A percentile compares a stretch with the other conserved stretches of the same genome.
phyloP scores from a whole-genome alignment of 2,113 vertebrate genomes.

The Aythya baeri region DNA sequence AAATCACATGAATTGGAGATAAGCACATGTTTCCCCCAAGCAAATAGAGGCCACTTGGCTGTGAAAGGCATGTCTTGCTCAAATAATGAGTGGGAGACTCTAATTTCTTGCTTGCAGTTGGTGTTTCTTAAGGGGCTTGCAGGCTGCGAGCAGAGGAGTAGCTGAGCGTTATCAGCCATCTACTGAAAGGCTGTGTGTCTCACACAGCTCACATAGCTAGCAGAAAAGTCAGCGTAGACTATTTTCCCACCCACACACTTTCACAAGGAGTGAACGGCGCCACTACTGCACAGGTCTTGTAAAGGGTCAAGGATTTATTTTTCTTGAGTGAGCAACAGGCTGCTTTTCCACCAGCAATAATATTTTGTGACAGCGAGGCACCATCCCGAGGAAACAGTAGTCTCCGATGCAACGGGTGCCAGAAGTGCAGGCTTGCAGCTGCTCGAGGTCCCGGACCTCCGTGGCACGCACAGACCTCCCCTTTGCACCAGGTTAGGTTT shows the following conservation, averaged over 20 bases:
- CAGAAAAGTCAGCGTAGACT: slow-evolving; percentile 37
- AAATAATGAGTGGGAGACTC: slow-evolving; percentile 48
- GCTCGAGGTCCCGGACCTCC: neutral
- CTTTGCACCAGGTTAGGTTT: neutral
- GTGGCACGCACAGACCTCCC: rapidly evolving
- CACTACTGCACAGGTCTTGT: slow-evolving; percentile 44
- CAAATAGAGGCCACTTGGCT: slow-evolving; percentile 60
- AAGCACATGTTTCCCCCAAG: slow-evolving; percentile 33
- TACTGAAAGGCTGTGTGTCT: neutral
- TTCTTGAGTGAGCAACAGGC: slow-evolving; percentile 19
- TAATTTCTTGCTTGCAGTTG: neutral
- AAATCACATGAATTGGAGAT: slow-evolving; percentile 52
- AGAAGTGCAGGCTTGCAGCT: rapidly evolving
- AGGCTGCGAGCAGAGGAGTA: slow-evolving; percentile 41
- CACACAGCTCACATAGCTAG: slow-evolving; percentile 8
- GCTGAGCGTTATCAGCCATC: slow-evolving; percentile 35
- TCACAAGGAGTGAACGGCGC: slow-evolving; percentile 49
- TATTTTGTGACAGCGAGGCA: neutral
- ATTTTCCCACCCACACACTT: slow-evolving; percentile 59
- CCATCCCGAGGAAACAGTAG: neutral
- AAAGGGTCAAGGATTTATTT: slow-evolving; percentile 66
- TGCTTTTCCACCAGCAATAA: slow-evolving; percentile 17
- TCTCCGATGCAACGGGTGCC: neutral
- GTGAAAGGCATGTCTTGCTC: slow-evolving; percentile 57
- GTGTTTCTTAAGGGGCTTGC: slow-evolving; percentile 31